Evolutionary conservation across 64 coral and sea anemone species (phyloP), one percentile per base, ranked within the genome.

Genomic region (Stichodactyla mertensii): DNA sequence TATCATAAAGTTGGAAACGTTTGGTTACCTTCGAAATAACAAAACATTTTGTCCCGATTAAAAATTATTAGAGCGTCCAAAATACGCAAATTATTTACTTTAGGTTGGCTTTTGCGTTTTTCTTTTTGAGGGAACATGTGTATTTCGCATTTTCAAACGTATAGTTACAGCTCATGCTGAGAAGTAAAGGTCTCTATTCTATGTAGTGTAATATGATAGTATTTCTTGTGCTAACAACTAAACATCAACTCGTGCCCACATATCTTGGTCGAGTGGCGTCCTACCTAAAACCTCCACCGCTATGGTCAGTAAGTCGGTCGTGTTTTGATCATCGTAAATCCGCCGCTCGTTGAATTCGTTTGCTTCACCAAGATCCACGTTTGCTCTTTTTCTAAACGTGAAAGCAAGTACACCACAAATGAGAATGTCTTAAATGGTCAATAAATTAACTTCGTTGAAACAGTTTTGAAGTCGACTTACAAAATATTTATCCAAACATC

Each of bases 291-390:
- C 86, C 77, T 90, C 93, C 52, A 87, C 91, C 28, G 91, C 88
- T 15, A 95, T 88, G 71, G 83, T 92, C 14, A 99, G 52, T 78
- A 99, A 59, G 71, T 95, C 88, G 61, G 92, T 88, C 20, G 93
- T 94, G 55, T 95, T 94, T 91, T 99, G 90, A 54, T 99, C 97
- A 57, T 99, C 93, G 52, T 99, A 99, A 78, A 99, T 99, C 84
- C 97, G 79, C 54, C 97, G 84, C 69, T 99, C 93, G 31, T 91
- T 91, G 67, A 99, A 99, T 77, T 92, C 93, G 55, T 88, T 79
- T 16, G 87, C 61, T 78, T 99, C 97, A 55, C 93, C 93, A 16
- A 92, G 87, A 83, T 91, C 83, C 19, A 99, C 55, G 79, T 95
- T 92, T 6, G 97, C 97, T 85, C 83, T 94, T 71, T 94, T 92